Conservation (phyloP, 2,797 vertebrate species). For the Acanthis flammea region DNA sequence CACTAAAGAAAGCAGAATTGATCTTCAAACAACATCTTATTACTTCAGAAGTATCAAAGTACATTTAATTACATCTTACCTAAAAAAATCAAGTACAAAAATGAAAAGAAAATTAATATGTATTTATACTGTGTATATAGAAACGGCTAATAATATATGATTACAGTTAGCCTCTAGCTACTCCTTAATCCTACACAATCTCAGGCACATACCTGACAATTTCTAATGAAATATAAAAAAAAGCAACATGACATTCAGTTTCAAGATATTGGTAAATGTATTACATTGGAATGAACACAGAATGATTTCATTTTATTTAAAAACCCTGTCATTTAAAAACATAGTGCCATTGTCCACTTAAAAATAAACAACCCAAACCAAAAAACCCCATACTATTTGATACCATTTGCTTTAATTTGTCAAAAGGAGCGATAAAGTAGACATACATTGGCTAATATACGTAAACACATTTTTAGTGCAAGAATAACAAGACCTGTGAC, state of each 20-base stretch:
- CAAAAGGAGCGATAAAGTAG: constrained; percentile 77
- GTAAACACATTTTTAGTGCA: constrained; percentile 93
- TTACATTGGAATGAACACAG: constrained; percentile 76
- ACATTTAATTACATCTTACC: constrained; percentile 83
- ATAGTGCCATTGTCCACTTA: constrained; percentile 78
- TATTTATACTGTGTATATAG: constrained; percentile 79
- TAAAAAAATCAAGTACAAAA: constrained; percentile 86
- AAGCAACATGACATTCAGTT: constrained; percentile 79
- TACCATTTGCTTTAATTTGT: constrained; percentile 73
- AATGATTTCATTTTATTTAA: constrained; percentile 74
- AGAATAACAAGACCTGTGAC: constrained; percentile 95
- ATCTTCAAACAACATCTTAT: constrained; percentile 79
- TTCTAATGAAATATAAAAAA: constrained; percentile 75
- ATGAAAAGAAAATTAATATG: constrained; percentile 80
- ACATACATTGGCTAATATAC: constrained; percentile 81
- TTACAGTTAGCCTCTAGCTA: constrained; percentile 80
- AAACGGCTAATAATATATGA: constrained; percentile 78
- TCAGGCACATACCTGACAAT: constrained; percentile 80
- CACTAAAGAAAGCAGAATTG: constrained; percentile 81
- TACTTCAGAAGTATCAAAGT: constrained; percentile 85
- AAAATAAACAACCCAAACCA: constrained; percentile 71
- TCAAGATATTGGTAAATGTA: constrained; percentile 77
- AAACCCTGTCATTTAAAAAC: constrained; percentile 83
- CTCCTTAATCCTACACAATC: constrained; percentile 77
- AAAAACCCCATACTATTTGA: constrained; percentile 55